Conservation (phyloP, 1,140 invertebrate species). For the Diuraphis noxia region DNA sequence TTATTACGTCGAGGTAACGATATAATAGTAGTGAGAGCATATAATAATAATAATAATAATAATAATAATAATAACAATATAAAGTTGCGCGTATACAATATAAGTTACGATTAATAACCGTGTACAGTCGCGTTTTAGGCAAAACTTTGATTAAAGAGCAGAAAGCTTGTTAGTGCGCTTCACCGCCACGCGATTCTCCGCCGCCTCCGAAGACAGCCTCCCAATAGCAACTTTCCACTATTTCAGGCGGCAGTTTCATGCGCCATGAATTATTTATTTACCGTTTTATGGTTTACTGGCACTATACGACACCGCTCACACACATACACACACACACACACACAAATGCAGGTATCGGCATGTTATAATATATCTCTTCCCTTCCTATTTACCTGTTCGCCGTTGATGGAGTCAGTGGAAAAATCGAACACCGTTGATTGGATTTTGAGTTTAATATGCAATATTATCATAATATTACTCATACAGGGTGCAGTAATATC, state of each 20-base stretch:
- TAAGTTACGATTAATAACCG: conserved; percentile 40
- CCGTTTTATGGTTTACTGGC: conserved; percentile 39
- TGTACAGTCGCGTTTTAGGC: conserved; percentile 1
- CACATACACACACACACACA: neutral
- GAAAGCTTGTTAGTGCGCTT: neutral
- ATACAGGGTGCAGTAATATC: neutral
- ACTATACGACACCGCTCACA: neutral
- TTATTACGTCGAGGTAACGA: neutral
- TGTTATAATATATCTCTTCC: neutral
- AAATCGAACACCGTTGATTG: neutral
- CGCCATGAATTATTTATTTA: conserved; percentile 49
- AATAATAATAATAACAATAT: neutral
- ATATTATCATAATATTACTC: neutral
- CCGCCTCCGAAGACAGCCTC: neutral
- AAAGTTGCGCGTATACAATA: neutral
- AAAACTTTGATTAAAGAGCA: conserved; percentile 51
- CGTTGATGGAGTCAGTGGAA: neutral
- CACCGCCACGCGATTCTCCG: too few species aligned
- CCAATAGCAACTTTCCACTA: neutral
- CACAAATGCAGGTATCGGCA: neutral
- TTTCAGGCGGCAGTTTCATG: conserved; percentile 7
- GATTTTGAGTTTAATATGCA: neutral
- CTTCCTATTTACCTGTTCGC: neutral
- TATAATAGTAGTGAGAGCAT: neutral
- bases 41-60: too few species aligned